Evolutionary conservation across 1,140 invertebrate genomes (phyloP).

Genomic region (Drosophila pruinosa): DNA sequence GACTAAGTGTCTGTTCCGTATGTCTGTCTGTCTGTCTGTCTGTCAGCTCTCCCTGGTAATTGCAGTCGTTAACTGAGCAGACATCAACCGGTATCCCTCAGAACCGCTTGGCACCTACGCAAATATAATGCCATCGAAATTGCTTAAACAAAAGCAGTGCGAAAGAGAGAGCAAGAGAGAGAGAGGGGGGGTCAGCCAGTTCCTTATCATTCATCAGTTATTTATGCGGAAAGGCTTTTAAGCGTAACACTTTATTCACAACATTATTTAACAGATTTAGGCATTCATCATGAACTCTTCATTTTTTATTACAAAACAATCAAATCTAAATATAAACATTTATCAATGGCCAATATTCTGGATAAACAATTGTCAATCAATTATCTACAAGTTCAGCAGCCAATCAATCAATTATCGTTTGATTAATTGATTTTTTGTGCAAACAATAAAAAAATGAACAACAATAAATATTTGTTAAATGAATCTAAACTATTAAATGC

Average conservation of each 20-base stretch:
- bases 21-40: background rate
- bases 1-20: slow-evolving; percentile 30
- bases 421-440: background rate
- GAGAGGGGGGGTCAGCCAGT: background rate
- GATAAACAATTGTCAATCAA: slow-evolving; percentile 3
- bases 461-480: background rate
- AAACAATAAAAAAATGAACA: background rate
- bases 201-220: slow-evolving; percentile 14
- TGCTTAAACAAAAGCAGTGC: background rate
- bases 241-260: background rate
- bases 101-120: slow-evolving; percentile 21
- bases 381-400: background rate
- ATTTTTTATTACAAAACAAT: background rate
- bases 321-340: background rate
- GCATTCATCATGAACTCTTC: background rate
- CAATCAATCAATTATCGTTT: slow-evolving; percentile 18
- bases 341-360: background rate
- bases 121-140: background rate
- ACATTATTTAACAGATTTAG: background rate
- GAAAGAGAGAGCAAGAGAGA: background rate
- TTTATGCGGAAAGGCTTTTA: slow-evolving; percentile 13
- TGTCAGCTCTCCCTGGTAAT: slow-evolving; percentile 19
- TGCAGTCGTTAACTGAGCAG: slow-evolving; percentile 32
- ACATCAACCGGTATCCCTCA: slow-evolving; percentile 9
- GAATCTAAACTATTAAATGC: background rate